Evolutionary conservation across 2,797 vertebrate species (phyloP), one percentile per base, ranked within the genome.

Genomic region (Adelosebastes latens): DNA sequence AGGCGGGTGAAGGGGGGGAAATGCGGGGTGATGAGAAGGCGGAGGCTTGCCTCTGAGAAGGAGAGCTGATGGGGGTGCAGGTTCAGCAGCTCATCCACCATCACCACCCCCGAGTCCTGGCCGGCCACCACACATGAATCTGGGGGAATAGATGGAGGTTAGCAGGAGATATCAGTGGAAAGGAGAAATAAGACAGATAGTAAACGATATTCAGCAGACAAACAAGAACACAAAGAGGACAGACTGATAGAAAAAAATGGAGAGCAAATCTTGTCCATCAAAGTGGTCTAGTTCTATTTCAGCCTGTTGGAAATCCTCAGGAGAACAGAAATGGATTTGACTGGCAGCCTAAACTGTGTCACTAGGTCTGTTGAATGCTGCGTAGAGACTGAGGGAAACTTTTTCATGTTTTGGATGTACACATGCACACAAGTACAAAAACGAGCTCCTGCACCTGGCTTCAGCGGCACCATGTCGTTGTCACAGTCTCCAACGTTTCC

Each of bases 21-120:
- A 88, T 91, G 90, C 6, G 61, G 84, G 84, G 93, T 93, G 86
- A 94, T 92, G 89, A 94, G 90, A 88, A 95, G 88, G 80, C 80
- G 92, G 32, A 94, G 88, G 93, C 96, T 95, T 94, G 95, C 96
- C 95, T 97, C 96, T 89, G 96, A 96, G 82, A 96, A 94, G 84
- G 93, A 91, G 86, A 96, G 95, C 80, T 95, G 94, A 80, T 95
- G 94, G 60, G 95, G 92, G 32, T 94, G 90, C 18, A 91, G 75
- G 77, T 91, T 94, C 77, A 95, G 80, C 66, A 94, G 82, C 89
- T 97, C 96, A 77, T 97, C 96, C 79, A 95, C 95, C 95, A 96
- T 95, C 87, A 92, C 87, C 75, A 94, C 95, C 4, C 92, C 92
- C 6, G 92, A 84, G 82, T 96, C 95, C 86, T 93, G 94, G 60